phyloP scores from a whole-genome alignment of 2,888 invertebrate species.

The Pimpla rufipes region DNA sequence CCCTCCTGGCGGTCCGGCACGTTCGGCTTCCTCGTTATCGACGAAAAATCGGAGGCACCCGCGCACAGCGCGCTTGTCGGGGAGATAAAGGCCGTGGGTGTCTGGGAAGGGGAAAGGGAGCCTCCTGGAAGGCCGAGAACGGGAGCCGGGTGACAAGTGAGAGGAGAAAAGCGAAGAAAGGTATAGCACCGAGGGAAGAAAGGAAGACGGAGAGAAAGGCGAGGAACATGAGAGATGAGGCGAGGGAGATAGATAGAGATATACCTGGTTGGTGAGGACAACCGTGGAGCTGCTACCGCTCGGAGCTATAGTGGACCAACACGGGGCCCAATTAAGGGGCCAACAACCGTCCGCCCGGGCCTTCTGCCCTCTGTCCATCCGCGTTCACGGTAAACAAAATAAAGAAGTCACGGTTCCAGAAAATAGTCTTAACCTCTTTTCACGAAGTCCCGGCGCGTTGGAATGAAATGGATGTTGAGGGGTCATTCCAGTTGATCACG shows the following conservation, averaged over 20 bases:
- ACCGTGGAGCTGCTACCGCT: conserved; percentile 77
- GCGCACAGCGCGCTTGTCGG: conserved; percentile 76
- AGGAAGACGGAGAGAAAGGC: conserved; percentile 33
- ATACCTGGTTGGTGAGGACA: conserved; percentile 73
- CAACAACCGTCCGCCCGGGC: conserved; percentile 55
- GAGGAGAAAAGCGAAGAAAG: conserved; percentile 60
- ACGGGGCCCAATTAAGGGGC: conserved; percentile 83
- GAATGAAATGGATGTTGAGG: background rate
- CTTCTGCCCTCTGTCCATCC: conserved; percentile 74
- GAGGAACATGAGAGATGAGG: conserved; percentile 33
- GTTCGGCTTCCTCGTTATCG: conserved; percentile 75
- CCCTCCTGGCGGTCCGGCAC: conserved; percentile 24
- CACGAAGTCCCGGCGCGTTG: background rate
- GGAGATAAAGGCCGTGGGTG: conserved; percentile 75
- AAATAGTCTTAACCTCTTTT: conserved; percentile 9
- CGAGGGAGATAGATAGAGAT: conserved; percentile 70
- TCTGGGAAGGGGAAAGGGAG: conserved; percentile 33
- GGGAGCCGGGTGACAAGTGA: conserved; percentile 55
- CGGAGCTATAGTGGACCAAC: conserved; percentile 81
- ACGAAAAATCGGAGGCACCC: conserved; percentile 80
- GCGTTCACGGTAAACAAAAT: conserved; percentile 63
- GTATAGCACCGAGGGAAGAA: conserved; percentile 26
- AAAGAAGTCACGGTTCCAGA: conserved; percentile 5
- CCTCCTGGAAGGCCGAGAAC: conserved; percentile 42
- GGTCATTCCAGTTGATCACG: background rate